phyloP scores from a whole-genome alignment of 2,797 vertebrate species.

The Myiotriccus ornatus region DNA sequence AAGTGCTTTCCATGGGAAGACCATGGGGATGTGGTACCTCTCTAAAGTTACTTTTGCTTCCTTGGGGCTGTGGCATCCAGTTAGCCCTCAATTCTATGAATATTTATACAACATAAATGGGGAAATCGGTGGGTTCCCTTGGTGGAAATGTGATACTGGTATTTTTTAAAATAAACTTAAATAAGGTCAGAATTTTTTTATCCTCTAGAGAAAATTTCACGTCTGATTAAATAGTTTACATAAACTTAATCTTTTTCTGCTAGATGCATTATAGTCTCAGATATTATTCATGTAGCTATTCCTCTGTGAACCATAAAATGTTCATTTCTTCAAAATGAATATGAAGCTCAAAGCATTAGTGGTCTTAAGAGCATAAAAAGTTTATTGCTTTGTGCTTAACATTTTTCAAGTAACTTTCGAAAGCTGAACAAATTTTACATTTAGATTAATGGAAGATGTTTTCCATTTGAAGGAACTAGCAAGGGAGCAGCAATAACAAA shows the following conservation, averaged over 20 bases:
- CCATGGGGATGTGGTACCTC: accelerated
- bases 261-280: conserved; percentile 81
- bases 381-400: conserved; percentile 84
- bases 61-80: conserved; percentile 2
- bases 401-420: conserved; percentile 84
- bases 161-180: conserved; percentile 78
- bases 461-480: conserved; percentile 80
- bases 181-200: conserved; percentile 79
- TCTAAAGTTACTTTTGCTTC: background rate
- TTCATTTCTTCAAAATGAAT: conserved; percentile 84
- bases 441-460: conserved; percentile 85
- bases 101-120: conserved; percentile 66
- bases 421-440: conserved; percentile 83
- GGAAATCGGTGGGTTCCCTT: conserved; percentile 61
- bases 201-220: conserved; percentile 79
- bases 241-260: conserved; percentile 83
- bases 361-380: conserved; percentile 83
- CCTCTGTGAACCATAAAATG: conserved; percentile 85
- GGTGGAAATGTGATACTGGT: conserved; percentile 68
- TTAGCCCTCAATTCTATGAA: conserved; percentile 53
- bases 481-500: conserved; percentile 77
- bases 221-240: conserved; percentile 85
- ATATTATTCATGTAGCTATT: conserved; percentile 84
- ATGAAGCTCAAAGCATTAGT: conserved; percentile 84
- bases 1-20: background rate